Evolutionary conservation across 2,888 invertebrate genomes (phyloP).

Genomic region (Amaurobius ferox): DNA sequence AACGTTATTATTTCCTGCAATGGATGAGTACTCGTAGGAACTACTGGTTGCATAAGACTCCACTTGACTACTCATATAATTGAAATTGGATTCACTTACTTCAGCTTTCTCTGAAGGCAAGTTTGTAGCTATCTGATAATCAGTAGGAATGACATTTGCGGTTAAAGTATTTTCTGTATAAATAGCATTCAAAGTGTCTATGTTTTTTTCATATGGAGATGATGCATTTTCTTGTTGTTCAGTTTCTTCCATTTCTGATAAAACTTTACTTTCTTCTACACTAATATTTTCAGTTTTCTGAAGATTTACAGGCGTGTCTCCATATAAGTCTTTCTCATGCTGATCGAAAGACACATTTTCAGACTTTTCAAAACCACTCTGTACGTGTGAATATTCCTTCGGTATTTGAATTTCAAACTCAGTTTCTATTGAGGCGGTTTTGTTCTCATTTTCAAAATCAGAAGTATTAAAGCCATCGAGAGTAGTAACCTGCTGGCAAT

Average conservation of each 20-base stretch:
- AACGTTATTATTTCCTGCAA: background rate
- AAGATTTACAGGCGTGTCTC: conserved; percentile 23
- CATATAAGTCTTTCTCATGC: background rate
- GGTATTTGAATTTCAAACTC: background rate
- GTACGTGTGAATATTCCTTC: background rate
- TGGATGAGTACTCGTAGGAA: conserved; percentile 8
- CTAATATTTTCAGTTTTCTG: conserved; percentile 32
- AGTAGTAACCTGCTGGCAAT: background rate
- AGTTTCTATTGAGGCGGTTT: background rate
- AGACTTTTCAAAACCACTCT: background rate
- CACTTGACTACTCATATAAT: conserved; percentile 5
- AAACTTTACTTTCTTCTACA: conserved; percentile 33
- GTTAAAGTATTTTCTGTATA: conserved; percentile 30
- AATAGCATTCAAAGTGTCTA: conserved; percentile 26
- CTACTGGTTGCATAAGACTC: background rate
- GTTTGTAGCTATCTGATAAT: background rate
- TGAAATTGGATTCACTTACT: conserved; percentile 20
- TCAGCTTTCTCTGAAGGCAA: background rate
- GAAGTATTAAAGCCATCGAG: background rate
- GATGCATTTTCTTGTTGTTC: conserved; percentile 36
- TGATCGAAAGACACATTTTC: background rate
- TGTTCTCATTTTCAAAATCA: background rate
- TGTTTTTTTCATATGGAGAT: conserved; percentile 50
- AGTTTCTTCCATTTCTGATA: conserved; percentile 38
- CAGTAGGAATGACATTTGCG: conserved; percentile 17